Evolutionary conservation across 2,888 invertebrate genomes (phyloP), one percentile per base, ranked within the genome.

Genomic region (Lasioglossum pauxillum): DNA sequence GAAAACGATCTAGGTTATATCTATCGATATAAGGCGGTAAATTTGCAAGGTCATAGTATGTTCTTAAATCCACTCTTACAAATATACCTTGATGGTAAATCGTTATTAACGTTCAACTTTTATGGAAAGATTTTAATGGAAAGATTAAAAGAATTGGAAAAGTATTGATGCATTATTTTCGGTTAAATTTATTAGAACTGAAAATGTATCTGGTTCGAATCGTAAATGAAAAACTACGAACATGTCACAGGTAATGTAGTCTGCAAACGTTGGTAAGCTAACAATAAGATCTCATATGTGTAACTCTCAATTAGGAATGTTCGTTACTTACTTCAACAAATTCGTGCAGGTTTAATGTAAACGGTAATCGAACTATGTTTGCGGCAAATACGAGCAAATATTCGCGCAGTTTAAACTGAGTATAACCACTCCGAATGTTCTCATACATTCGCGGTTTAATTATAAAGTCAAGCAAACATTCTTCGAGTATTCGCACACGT

Each of bases 391-490:
- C 4, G 53, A 10, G 53, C n/a, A 57, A 57, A 57, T 57, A 57
- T n/a, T 57, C n/a, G n/a, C n/a, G 10, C 53, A 57, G 53, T 57
- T 57, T n/a, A 57, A 57, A 57, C 53, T 1, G n/a, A n/a, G 53
- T 57, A n/a, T 57, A n/a, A 57, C 53, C 53, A n/a, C n/a, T 10
- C 53, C n/a, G n/a, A 10, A 10, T n/a, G 53, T 57, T 57, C 53
- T n/a, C 53, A n/a, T 57, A n/a, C 53, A n/a, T 57, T n/a, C n/a
- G n/a, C 53, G 4, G 53, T 57, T 57, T n/a, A n/a, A 57, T 57
- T 57, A 57, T 57, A n/a, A 57, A 57, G 53, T 57, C 53, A n/a
- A 57, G 53, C n/a, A n/a, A 57, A 57, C n/a, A 57, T 57, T 57
- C n/a, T 57, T 57, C n/a, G n/a, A n/a, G 53, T n/a, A n/a, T 57